These are phyloP conservation scores for Premnoplex brunnescens DNA, from an alignment of 2,797 vertebrate genomes.

Conservation along the genomic window DNA sequence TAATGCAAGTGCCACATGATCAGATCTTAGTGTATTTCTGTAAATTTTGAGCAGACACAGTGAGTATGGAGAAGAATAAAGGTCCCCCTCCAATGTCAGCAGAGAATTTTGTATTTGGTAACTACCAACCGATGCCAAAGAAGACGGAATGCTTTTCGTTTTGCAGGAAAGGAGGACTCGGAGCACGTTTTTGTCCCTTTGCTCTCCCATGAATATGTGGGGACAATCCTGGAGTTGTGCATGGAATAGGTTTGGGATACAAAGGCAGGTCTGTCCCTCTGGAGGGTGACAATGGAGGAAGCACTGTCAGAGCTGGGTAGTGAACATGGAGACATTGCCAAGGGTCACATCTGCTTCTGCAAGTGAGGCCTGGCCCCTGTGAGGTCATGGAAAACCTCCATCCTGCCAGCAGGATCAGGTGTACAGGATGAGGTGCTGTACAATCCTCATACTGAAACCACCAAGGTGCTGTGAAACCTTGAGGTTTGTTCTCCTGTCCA, in stretches of 20 bases:
- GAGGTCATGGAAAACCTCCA: not conserved
- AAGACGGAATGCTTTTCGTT: not conserved
- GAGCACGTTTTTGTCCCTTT: not conserved
- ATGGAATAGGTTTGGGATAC: not conserved
- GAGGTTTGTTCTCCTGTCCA: not conserved
- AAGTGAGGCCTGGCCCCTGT: not conserved
- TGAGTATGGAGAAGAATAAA: not conserved
- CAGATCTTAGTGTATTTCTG: fast-evolving
- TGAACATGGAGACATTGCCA: not conserved
- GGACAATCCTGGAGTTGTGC: not conserved
- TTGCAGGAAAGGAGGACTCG: not conserved
- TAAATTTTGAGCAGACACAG: not conserved
- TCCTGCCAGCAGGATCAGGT: not conserved
- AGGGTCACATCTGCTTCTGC: not conserved
- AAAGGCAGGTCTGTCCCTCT: not conserved
- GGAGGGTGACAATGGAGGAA: not conserved
- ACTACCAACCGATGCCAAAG: not conserved
- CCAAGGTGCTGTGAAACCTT: not conserved
- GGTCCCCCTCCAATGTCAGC: not conserved
- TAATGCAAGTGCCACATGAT: not conserved
- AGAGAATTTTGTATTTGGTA: not conserved
- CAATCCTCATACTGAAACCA: fast-evolving
- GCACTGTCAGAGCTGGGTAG: not conserved
- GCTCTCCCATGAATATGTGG: not conserved
- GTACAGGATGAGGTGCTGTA: no score